Percentiles rank a stretch among this genome's conserved stretches.
Evolutionary conservation across 2,797 vertebrate genomes (phyloP).

Genomic region (Silurus aristotelis): DNA sequence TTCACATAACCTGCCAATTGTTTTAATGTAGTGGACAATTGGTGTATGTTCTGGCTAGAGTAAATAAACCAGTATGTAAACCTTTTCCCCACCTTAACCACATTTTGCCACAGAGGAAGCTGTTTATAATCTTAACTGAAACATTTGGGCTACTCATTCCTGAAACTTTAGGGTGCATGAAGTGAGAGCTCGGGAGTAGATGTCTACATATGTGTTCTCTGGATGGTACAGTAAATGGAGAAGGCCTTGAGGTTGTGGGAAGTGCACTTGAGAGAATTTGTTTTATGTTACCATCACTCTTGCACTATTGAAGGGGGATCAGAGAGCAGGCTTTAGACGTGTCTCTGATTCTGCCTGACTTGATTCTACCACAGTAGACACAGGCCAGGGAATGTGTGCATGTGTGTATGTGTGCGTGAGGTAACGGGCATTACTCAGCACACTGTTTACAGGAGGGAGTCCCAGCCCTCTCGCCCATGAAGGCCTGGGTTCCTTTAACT

Average conservation of each 20-base stretch:
- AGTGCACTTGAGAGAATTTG: conserved; percentile 46
- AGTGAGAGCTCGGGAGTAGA: background rate
- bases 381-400: conserved; percentile 34
- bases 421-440: conserved; percentile 65
- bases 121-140: conserved; percentile 13
- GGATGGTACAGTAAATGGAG: conserved; percentile 21
- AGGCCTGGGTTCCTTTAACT: conserved; percentile 57
- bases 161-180: background rate
- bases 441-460: conserved; percentile 63
- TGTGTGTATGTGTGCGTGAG: conserved; percentile 38
- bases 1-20: too few relatives aligned
- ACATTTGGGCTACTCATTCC: background rate
- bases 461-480: conserved; percentile 54
- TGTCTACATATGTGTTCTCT: background rate
- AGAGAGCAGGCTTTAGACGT: conserved; percentile 44
- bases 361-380: conserved; percentile 37
- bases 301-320: conserved; percentile 47
- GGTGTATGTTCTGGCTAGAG: too few relatives aligned
- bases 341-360: conserved; percentile 44
- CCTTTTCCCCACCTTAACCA: background rate
- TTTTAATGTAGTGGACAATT: too few relatives aligned
- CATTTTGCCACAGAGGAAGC: background rate
- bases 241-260: conserved; percentile 25
- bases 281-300: conserved; percentile 51
- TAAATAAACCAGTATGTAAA: background rate